Evolutionary conservation across 92 coral and sea anemone genomes (phyloP).

Genomic region (Actinostola sp.): DNA sequence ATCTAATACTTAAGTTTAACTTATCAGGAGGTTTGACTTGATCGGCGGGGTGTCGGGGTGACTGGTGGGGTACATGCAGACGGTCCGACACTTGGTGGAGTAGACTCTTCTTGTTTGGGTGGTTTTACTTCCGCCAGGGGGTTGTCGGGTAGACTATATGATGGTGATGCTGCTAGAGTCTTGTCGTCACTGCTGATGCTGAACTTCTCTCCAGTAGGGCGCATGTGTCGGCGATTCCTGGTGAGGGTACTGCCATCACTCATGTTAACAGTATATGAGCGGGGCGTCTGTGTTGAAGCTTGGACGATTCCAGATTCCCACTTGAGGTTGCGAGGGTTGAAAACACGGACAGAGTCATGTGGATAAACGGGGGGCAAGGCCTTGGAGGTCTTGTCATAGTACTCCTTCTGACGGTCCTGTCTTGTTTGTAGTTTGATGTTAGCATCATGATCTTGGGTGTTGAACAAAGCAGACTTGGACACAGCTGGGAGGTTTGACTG

Average conservation of each 20-base stretch:
- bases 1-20: constrained; percentile 25
- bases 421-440: constrained; percentile 50
- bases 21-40: constrained; percentile 42
- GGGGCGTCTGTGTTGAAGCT: constrained; percentile 4
- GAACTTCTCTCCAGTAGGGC: constrained; percentile 20
- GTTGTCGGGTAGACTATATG: not conserved
- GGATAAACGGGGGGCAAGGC: constrained; percentile 33
- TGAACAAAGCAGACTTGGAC: constrained; percentile 27
- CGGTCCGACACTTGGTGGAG: not conserved
- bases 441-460: constrained; percentile 20
- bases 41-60: constrained; percentile 20
- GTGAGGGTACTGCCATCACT: constrained; percentile 10
- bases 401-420: constrained; percentile 47
- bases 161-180: not conserved
- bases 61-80: not conserved
- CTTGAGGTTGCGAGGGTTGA: not conserved
- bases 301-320: constrained; percentile 42
- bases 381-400: constrained; percentile 51
- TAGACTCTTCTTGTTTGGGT: not conserved
- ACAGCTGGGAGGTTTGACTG: constrained; percentile 63
- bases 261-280: constrained; percentile 30
- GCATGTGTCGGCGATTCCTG: constrained; percentile 29
- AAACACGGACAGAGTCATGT: constrained; percentile 35
- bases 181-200: constrained; percentile 1
- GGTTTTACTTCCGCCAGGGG: no score